Base-by-base conservation (phyloP, 2,888 invertebrate genomes). In the Harpalus rufipes region DNA sequence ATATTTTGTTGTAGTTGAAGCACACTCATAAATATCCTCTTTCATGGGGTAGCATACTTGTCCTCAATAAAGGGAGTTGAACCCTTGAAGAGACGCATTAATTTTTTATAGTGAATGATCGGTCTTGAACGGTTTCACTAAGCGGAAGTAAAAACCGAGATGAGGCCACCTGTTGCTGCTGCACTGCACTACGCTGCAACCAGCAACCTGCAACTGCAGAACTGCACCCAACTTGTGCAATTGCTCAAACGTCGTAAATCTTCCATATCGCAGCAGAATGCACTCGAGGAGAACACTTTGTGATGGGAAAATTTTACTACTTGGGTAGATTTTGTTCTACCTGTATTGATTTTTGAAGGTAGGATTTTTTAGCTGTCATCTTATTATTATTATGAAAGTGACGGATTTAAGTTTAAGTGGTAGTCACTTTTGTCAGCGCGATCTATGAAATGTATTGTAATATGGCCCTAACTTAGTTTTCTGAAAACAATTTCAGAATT, bases 191-290 rank as follows among this genome's bases (percentile, higher is more conserved):
- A 32, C 32, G 32, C 32, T 32, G 32, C 32, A 25, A 25, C 25
- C 25, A 25, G 25, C 25, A 25, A 25, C 25, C 25, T 25, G 25
- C 25, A 32, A 32, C 32, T 32, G 32, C 32, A 5, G 32, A 32
- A 56, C 25, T 78, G 78, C 78, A 78, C 78, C 76, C 21, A 80
- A 80, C 80, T 80, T 80, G 58, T 32, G 78, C 76, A 76, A 76
- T 76, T 44, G 76, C 76, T 76, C 76, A 51, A 76, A 76, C 51
- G 44, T 21, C 76, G 76, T 76, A 76, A 76, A 76, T 76, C 51
- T 76, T 16, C 18, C 44, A 76, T 76, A 76, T 51, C 44, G 44
- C 44, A 10, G 12, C 0, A 51, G 44, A 8, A 5, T 5, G 12
- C 44, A 51, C 44, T 51, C 44, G 12, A 12, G 44, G 10, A 51